Evolutionary conservation across 2,888 invertebrate genomes (phyloP).

Genomic region (Resseliella maxima): DNA sequence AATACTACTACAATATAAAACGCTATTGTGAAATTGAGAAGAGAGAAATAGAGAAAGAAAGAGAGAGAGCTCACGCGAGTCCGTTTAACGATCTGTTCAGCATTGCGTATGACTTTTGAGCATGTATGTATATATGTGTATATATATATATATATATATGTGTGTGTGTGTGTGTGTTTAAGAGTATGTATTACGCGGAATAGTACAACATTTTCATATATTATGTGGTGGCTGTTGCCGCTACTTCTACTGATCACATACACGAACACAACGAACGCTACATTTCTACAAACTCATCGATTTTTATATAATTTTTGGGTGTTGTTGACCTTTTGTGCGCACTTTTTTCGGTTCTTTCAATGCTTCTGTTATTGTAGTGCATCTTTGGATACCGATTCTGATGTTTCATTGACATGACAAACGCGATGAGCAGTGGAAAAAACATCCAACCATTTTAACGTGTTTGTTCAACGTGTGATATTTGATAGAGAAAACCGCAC

Average conservation of each 20-base stretch:
- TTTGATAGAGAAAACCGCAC: not conserved
- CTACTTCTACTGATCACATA: conserved; percentile 29
- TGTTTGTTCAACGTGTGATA: not conserved
- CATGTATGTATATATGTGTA: not conserved
- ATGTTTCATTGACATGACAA: conserved; percentile 39
- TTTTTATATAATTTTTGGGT: conserved; percentile 55
- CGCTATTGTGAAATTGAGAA: too few relatives aligned
- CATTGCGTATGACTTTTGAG: conserved; percentile 25
- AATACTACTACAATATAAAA: too few relatives aligned
- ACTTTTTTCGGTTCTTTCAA: conserved; percentile 14
- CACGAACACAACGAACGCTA: not conserved
- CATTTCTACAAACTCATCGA: conserved; percentile 52
- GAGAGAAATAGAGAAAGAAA: not conserved
- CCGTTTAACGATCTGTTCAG: conserved; percentile 11
- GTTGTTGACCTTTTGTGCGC: conserved; percentile 55
- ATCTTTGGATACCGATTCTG: conserved; percentile 22
- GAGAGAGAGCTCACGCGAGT: not conserved
- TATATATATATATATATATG: too few relatives aligned
- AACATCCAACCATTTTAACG: not conserved
- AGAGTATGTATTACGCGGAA: not conserved
- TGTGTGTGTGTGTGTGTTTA: not conserved
- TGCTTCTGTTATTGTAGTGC: conserved; percentile 48
- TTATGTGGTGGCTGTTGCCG: conserved; percentile 17
- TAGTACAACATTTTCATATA: conserved; percentile 36
- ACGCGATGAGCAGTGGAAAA: not conserved